Conservation (phyloP, 2,113 vertebrate species). For the Crotalus viridis region DNA sequence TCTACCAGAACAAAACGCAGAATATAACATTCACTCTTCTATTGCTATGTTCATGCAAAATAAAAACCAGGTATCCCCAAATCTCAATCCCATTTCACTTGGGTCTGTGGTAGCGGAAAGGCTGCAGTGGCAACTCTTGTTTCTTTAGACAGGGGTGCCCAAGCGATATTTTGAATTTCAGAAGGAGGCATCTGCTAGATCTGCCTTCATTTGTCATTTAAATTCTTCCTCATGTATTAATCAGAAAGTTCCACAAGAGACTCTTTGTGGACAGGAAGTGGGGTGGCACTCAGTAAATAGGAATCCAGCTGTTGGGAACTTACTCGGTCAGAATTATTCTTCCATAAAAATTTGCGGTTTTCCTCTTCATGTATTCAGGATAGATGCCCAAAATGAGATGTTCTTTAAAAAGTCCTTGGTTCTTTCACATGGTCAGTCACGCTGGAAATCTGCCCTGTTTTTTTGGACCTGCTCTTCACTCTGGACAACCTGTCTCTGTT, state of each 20-base stretch:
- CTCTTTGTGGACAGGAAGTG: neutral
- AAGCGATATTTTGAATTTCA: neutral
- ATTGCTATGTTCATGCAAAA: neutral
- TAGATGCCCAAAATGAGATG: neutral
- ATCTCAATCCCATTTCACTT: neutral
- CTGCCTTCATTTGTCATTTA: neutral
- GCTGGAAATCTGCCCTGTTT: neutral
- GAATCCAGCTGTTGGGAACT: constrained; percentile 5
- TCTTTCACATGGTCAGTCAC: neutral
- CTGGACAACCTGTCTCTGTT: neutral
- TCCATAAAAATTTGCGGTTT: neutral
- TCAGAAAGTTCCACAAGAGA: neutral
- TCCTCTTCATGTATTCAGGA: neutral
- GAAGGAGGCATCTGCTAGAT: neutral
- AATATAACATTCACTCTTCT: neutral
- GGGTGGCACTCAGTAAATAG: neutral
- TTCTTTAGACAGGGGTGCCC: neutral
- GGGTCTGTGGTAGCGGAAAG: neutral
- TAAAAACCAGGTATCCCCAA: neutral
- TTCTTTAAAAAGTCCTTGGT: neutral
- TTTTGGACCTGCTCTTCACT: neutral
- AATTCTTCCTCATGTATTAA: neutral
- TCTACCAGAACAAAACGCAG: neutral
- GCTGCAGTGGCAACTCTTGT: neutral
- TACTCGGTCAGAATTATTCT: neutral